Evolutionary conservation across 1,140 invertebrate genomes (phyloP).

Genomic region (Megalonaias nervosa): DNA sequence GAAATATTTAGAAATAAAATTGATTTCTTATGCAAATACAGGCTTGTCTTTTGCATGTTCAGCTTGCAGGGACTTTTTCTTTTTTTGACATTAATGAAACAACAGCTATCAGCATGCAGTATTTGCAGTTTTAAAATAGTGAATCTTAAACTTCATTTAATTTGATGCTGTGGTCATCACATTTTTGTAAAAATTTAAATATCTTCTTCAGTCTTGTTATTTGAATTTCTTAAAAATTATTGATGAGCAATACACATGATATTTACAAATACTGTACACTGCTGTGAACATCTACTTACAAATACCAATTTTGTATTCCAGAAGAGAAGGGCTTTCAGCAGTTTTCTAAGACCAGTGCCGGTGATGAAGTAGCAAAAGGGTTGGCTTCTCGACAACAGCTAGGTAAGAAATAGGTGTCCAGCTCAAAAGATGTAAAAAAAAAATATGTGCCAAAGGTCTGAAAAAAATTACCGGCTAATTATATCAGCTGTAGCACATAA

Average conservation of each 20-base stretch:
- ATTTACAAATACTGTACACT: neutral
- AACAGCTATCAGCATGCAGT: too few species aligned
- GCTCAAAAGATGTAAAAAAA: conserved; percentile 3
- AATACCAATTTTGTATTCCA: conserved; percentile 3
- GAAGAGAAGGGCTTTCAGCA: conserved; percentile 35
- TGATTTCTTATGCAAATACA: too few species aligned
- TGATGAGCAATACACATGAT: neutral
- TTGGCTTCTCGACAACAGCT: conserved; percentile 82
- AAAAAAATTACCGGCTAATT: neutral
- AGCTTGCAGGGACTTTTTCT: too few species aligned
- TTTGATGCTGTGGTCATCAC: conserved; percentile 11
- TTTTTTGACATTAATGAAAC: too few species aligned
- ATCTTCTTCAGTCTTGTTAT: neutral
- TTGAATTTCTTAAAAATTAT: neutral
- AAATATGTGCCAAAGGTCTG: neutral
- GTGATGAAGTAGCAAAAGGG: conserved; percentile 83
- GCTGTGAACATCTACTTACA: neutral
- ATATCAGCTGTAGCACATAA: too few species aligned
- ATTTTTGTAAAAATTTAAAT: neutral
- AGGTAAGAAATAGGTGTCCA: conserved; percentile 36
- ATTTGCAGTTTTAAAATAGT: neutral
- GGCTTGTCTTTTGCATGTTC: too few species aligned
- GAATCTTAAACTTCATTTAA: neutral
- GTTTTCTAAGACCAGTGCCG: conserved; percentile 70
- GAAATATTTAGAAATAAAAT: too few species aligned